These are phyloP conservation scores for Lordiphosa andalusiaca DNA, from an alignment of 2,888 invertebrate genomes.

Conservation along the genomic window DNA sequence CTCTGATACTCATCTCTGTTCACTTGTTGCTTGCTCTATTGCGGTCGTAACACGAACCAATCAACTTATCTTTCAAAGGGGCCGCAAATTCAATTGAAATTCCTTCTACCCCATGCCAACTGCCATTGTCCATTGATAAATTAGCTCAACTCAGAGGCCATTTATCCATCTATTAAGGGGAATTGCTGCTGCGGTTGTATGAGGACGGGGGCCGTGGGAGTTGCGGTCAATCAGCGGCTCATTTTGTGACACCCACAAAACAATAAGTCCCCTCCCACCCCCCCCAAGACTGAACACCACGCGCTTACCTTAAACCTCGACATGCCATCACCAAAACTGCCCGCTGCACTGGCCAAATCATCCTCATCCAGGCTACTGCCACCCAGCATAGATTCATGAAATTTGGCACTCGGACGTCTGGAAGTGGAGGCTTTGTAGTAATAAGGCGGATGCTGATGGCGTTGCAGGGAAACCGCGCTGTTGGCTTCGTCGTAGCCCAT, in stretches of 20 bases:
- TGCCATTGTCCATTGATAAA: conserved; percentile 19
- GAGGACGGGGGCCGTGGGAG: background rate
- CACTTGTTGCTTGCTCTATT: background rate
- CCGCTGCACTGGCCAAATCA: conserved; percentile 57
- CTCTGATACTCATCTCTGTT: background rate
- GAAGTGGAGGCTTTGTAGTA: conserved; percentile 53
- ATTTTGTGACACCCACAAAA: conserved; percentile 27
- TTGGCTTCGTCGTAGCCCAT: conserved; percentile 57
- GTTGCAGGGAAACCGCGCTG: conserved; percentile 21
- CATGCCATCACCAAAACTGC: conserved; percentile 57
- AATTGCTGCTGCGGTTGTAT: too few species aligned
- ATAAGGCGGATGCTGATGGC: conserved; percentile 65
- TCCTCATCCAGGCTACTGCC: conserved; percentile 62
- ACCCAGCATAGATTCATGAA: conserved; percentile 61
- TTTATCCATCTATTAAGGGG: conserved; percentile 22
- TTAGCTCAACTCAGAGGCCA: conserved; percentile 15
- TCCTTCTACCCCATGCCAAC: background rate
- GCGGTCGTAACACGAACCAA: too few species aligned
- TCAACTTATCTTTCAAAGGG: background rate
- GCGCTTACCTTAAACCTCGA: conserved; percentile 61
- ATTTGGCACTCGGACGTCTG: conserved; percentile 55
- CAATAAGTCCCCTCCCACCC: conserved; percentile 11
- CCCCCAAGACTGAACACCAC: background rate
- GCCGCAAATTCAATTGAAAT: conserved; percentile 3
- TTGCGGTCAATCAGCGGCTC: conserved; percentile 32